phyloP scores from a whole-genome alignment of 2,113 vertebrate species.

The Petrocephalus zakoni region DNA sequence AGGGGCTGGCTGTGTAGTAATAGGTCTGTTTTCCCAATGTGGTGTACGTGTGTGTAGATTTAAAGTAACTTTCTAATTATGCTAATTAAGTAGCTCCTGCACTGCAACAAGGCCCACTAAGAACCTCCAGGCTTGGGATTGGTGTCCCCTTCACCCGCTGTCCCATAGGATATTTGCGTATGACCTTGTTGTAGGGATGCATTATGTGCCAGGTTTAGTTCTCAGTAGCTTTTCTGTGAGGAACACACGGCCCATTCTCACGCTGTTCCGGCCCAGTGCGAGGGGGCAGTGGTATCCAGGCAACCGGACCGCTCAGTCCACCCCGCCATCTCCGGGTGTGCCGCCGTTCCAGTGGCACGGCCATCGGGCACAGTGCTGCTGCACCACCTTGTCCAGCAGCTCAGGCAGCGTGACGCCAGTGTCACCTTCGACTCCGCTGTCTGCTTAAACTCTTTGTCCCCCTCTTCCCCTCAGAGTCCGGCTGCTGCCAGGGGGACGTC shows the following conservation, averaged over 20 bases:
- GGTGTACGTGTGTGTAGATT: neutral
- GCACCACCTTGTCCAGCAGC: neutral
- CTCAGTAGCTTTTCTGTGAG: neutral
- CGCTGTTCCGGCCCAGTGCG: neutral
- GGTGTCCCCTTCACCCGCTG: neutral
- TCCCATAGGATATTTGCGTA: neutral
- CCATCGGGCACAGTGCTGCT: neutral
- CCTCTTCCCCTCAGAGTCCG: constrained; percentile 29
- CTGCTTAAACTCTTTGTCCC: neutral
- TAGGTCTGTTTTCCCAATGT: neutral
- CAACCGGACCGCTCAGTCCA: neutral
- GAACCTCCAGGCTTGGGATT: neutral
- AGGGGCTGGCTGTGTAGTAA: neutral
- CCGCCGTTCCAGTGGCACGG: neutral
- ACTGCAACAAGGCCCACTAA: neutral
- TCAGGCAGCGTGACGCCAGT: neutral
- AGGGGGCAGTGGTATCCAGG: neutral
- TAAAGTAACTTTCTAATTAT: neutral
- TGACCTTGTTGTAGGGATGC: neutral
- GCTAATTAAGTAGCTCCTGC: neutral
- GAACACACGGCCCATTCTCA: neutral
- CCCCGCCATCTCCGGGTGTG: neutral
- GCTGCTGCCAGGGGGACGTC: constrained; percentile 68
- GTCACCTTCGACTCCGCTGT: neutral
- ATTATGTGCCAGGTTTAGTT: no score